phyloP scores from a whole-genome alignment of 2,888 invertebrate species.

The Volucella zonaria region DNA sequence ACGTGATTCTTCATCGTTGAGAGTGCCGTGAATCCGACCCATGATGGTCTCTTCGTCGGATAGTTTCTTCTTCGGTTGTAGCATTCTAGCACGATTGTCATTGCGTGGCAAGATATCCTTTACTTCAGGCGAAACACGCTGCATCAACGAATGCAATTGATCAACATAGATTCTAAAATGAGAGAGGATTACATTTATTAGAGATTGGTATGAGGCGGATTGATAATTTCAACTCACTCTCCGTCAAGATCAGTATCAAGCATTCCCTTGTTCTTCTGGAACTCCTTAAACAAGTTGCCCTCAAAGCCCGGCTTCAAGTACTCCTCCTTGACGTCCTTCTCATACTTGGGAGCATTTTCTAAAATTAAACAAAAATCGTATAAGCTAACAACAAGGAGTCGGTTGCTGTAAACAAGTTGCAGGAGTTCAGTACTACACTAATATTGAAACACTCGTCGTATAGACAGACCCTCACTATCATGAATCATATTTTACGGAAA shows the following conservation, averaged over 20 bases:
- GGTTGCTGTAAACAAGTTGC: too few relatives aligned
- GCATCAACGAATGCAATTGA: conserved; percentile 81
- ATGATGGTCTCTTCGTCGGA: conserved; percentile 81
- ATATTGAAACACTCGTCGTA: too few relatives aligned
- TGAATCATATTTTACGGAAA: too few relatives aligned
- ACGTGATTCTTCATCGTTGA: conserved; percentile 77
- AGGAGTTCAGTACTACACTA: too few relatives aligned
- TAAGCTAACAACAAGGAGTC: background rate
- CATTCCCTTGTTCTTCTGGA: conserved; percentile 78
- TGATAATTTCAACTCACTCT: conserved; percentile 80
- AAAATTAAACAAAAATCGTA: conserved; percentile 21
- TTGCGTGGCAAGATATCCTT: conserved; percentile 79
- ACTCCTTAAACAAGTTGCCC: conserved; percentile 79
- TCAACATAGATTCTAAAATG: conserved; percentile 80
- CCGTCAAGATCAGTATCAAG: conserved; percentile 85
- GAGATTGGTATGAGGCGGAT: background rate
- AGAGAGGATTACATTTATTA: background rate
- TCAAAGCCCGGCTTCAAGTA: conserved; percentile 84
- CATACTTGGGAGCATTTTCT: conserved; percentile 77
- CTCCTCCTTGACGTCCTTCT: conserved; percentile 83
- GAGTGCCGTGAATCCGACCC: conserved; percentile 82
- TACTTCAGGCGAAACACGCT: conserved; percentile 79
- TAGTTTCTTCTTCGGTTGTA: conserved; percentile 76
- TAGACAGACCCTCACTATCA: too few relatives aligned
- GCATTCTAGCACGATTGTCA: conserved; percentile 75